phyloP scores from a whole-genome alignment of 2,113 vertebrate genomes.

The Dromiciops gliroides region DNA sequence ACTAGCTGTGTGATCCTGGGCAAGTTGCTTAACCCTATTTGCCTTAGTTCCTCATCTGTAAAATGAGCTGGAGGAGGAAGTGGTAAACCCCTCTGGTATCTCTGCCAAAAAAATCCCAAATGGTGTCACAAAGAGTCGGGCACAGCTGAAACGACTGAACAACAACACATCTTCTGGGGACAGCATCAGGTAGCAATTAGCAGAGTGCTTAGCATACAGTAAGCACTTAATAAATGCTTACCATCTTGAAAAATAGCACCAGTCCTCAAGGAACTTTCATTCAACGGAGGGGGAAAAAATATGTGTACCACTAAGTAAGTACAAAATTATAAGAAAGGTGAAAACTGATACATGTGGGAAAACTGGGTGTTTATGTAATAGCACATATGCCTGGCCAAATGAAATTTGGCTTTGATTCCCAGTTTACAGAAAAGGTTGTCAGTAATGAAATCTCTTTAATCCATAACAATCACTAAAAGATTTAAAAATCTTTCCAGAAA shows the following conservation, averaged over 20 bases:
- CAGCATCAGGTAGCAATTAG: background rate
- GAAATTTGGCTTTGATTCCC: background rate
- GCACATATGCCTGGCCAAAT: background rate
- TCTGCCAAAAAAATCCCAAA: background rate
- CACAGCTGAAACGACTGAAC: background rate
- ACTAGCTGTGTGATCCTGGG: background rate
- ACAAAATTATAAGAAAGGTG: background rate
- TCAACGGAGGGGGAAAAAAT: background rate
- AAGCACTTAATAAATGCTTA: background rate
- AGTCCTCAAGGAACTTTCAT: background rate
- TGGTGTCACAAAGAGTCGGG: background rate
- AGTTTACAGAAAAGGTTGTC: background rate
- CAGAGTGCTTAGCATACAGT: background rate
- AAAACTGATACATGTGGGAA: constrained; percentile 42
- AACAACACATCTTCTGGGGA: background rate
- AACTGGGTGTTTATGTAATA: background rate
- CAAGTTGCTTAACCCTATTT: background rate
- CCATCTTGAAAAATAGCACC: background rate
- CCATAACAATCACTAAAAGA: background rate
- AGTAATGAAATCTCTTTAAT: background rate
- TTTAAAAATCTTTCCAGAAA: background rate
- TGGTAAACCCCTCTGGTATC: background rate
- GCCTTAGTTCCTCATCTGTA: background rate
- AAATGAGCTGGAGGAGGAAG: background rate
- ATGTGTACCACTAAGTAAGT: background rate